phyloP scores from a whole-genome alignment of 2,888 invertebrate species.

The Nemapogon koenigi region DNA sequence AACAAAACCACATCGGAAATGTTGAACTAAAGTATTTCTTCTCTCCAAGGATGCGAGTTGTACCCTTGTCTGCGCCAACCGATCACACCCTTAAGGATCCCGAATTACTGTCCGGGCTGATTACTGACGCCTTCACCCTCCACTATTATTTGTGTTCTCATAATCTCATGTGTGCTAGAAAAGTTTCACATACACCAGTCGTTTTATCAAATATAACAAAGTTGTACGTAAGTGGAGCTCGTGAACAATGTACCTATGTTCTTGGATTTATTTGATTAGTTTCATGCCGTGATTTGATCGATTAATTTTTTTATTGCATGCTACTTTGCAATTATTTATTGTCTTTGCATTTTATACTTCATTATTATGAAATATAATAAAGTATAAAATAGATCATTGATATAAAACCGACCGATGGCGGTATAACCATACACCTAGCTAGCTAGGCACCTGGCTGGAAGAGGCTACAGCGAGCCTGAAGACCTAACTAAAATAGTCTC shows the following conservation, averaged over 20 bases:
- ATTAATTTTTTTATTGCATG: too few species aligned
- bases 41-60: constrained; percentile 55
- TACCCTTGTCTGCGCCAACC: constrained; percentile 60
- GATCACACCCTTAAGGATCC: constrained; percentile 62
- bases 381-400: too few species aligned
- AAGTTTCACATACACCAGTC: constrained; percentile 53
- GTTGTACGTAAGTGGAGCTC: constrained; percentile 38
- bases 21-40: constrained; percentile 62
- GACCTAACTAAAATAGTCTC: too few species aligned
- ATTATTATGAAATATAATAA: too few species aligned
- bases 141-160: constrained; percentile 62
- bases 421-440: too few species aligned
- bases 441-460: too few species aligned
- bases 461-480: too few species aligned
- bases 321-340: too few species aligned
- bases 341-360: too few species aligned
- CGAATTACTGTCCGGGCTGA: constrained; percentile 61
- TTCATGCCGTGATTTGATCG: constrained; percentile 14
- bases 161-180: constrained; percentile 49
- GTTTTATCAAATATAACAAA: constrained; percentile 56
- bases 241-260: constrained; percentile 29
- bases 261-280: constrained; percentile 37
- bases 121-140: constrained; percentile 45
- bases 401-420: too few species aligned
- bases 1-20: constrained; percentile 62